Evolutionary conservation across 2,113 vertebrate genomes (phyloP), one percentile per base, ranked within the genome.

Genomic region (Limnothrissa miodon): DNA sequence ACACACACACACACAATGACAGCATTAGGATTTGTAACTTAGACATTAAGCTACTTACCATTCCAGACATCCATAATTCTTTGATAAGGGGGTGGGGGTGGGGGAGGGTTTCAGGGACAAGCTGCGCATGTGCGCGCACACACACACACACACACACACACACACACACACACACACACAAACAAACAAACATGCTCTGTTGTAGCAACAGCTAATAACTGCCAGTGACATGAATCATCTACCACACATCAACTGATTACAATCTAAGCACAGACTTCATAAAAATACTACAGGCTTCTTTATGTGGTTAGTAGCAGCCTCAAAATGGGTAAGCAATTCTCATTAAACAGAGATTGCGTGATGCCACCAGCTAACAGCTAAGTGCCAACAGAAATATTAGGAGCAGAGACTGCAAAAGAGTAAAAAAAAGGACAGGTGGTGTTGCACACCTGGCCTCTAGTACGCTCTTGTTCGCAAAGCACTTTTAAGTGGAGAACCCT

Each of bases 31-130:
- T 90, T 88, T 85, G 78, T 83, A 82, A 82, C 81, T 87, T 84
- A 90, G 87, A 88, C 89, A 90, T 88, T 88, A 91, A 92, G 86
- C 86, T 85, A 83, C 89, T 90, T 90, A 89, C 51, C 25, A 84
- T 79, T 78, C 84, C 70, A 86, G 78, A 80, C 44, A 29, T 44
- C 23, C 46, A 74, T 74, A 74, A 74, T 74, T 74, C 66, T 74
- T 74, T 36, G 66, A 74, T 56, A 21, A 21, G 29, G 53, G 17
- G 53, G 53, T 15, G 53, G 66, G 11, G 33, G 36, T 33, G 17
- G 53, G 53, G 53, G 53, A 33, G 11, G 33, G 36, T 33, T 74
- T 33, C 66, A 17, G 1, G 66, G 29, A 33, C 66, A 74, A 74
- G 66, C 66, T 17, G 33, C 29, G n/a, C n/a, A n/a, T n/a, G n/a